Percentiles rank a stretch among this genome's conserved stretches.
Conservation (phyloP, 2,888 invertebrate species). For the Bellardia pandia region DNA sequence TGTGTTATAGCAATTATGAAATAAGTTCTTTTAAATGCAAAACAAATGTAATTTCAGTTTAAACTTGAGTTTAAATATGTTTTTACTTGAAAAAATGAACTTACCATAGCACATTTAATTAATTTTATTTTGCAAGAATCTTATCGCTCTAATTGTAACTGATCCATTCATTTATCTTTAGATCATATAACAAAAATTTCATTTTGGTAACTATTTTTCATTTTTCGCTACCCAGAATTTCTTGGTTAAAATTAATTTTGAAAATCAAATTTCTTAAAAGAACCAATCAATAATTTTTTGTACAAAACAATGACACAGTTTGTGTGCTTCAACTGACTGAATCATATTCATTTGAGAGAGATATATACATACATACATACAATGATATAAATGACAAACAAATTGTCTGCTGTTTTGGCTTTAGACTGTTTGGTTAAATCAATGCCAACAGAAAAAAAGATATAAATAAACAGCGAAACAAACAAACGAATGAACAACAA, state of each 20-base stretch:
- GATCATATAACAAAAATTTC: slow-evolving; percentile 26
- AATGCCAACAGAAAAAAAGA: slow-evolving; percentile 52
- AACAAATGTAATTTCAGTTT: background rate
- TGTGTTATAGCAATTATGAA: background rate
- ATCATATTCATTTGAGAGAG: slow-evolving; percentile 45
- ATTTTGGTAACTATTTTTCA: slow-evolving; percentile 27
- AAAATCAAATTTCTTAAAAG: slow-evolving; percentile 72
- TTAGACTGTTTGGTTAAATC: slow-evolving; percentile 75
- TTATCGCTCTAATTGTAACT: slow-evolving; percentile 53
- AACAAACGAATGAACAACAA: slow-evolving; percentile 42
- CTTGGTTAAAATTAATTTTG: slow-evolving; percentile 67
- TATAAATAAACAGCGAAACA: background rate
- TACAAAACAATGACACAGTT: slow-evolving; percentile 69
- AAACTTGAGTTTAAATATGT: background rate
- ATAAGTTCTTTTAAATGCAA: background rate
- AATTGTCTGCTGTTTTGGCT: slow-evolving; percentile 68
- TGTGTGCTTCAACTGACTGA: slow-evolving; percentile 51
- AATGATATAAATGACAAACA: slow-evolving; percentile 68
- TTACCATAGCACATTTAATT: background rate
- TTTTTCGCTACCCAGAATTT: slow-evolving; percentile 42
- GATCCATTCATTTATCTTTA: slow-evolving; percentile 31
- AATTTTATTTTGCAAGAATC: background rate
- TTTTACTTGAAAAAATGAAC: background rate
- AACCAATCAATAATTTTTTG: slow-evolving; percentile 71
- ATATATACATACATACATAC: slow-evolving; percentile 20